These are phyloP conservation scores for Orthosia gracilis DNA, from an alignment of 2,888 invertebrate species.

Conservation along the genomic window DNA sequence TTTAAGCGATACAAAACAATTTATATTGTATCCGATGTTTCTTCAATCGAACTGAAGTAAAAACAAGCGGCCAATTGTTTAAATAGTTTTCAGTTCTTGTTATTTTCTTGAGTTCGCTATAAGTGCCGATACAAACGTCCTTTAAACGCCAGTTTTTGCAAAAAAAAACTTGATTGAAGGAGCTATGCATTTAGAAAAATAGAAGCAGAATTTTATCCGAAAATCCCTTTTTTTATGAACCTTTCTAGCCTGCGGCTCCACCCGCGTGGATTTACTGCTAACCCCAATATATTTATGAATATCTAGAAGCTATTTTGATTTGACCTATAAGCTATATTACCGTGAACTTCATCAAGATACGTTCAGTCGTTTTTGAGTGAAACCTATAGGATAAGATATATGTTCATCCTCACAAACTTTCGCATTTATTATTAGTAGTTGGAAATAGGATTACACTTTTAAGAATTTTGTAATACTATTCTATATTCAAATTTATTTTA, in stretches of 20 bases:
- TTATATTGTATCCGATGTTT: not conserved
- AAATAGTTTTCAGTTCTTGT: not conserved
- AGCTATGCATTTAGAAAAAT: not conserved
- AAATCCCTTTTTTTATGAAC: not conserved
- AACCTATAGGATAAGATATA: too few species aligned
- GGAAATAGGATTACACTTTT: not conserved
- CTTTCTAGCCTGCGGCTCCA: not conserved
- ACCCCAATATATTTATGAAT: too few species aligned
- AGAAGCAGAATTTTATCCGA: not conserved
- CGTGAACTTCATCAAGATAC: too few species aligned
- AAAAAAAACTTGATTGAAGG: not conserved
- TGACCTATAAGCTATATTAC: too few species aligned
- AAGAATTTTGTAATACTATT: not conserved
- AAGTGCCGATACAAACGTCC: not conserved
- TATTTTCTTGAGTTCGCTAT: constrained; percentile 5
- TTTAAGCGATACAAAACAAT: too few species aligned
- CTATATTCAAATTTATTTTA: not conserved
- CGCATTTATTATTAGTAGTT: too few species aligned
- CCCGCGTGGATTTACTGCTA: too few species aligned
- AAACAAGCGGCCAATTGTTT: not conserved
- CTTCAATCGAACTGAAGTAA: not conserved
- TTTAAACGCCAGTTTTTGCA: not conserved
- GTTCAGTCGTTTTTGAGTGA: too few species aligned
- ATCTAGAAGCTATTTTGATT: too few species aligned
- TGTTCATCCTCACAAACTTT: too few species aligned